phyloP scores from a whole-genome alignment of 1,140 invertebrate species.

The Drosophila repletoides region DNA sequence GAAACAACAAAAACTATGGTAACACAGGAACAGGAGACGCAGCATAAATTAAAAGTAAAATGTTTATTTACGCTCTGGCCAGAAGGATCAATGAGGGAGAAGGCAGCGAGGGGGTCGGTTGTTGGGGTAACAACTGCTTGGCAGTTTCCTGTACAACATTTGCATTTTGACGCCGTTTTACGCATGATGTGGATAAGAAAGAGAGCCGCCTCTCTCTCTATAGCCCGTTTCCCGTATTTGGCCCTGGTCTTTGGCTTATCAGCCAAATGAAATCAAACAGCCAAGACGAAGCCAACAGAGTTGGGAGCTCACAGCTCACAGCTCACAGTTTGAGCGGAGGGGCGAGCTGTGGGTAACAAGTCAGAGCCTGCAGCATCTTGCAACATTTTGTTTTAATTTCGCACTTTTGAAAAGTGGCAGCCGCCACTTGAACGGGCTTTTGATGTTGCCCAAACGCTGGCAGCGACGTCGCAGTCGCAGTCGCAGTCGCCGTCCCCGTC shows the following conservation, averaged over 20 bases:
- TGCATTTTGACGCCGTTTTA: conserved; percentile 78
- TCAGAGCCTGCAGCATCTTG: conserved; percentile 69
- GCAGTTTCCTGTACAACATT: conserved; percentile 69
- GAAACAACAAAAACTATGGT: conserved; percentile 1
- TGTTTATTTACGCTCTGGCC: conserved; percentile 67
- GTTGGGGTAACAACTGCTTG: conserved; percentile 25
- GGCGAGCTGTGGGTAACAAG: conserved; percentile 6
- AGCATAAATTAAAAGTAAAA: conserved; percentile 76
- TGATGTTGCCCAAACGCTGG: conserved; percentile 60
- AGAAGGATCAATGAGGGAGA: conserved; percentile 29
- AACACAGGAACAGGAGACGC: conserved; percentile 4
- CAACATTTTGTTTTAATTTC: conserved; percentile 81
- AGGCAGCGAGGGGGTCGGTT: not conserved
- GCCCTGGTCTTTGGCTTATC: conserved; percentile 52
- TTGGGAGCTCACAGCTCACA: too few relatives aligned
- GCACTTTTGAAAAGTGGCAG: conserved; percentile 76
- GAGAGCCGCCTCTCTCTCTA: not conserved
- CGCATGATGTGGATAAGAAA: conserved; percentile 60
- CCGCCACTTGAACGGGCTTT: conserved; percentile 67
- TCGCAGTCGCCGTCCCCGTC: not conserved
- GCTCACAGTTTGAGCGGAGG: not conserved
- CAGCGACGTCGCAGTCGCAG: conserved; percentile 17
- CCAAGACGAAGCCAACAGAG: conserved; percentile 33
- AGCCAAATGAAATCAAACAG: conserved; percentile 65
- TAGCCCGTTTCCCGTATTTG: not conserved